Evolutionary conservation across 2,113 vertebrate species (phyloP), one percentile per base, ranked within the genome.

Genomic region (Mesocricetus auratus): DNA sequence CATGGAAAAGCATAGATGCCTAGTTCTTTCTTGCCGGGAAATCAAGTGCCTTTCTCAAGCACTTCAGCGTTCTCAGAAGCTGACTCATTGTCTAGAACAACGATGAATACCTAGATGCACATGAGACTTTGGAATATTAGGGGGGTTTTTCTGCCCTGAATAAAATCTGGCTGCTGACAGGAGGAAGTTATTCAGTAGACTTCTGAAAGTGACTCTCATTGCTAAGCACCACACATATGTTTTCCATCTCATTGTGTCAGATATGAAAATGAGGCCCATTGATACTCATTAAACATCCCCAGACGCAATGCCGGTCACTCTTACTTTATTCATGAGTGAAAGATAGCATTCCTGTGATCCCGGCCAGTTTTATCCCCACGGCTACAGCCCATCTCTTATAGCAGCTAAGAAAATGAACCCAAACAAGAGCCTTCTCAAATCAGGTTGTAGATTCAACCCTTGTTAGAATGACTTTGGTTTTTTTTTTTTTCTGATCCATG

Each of bases 381-480:
- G 13, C 47, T 33, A 42, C 36, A 73, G 10, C 24, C n/a, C 29
- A 92, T 82, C 90, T 53, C 87, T 91, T 31, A 81, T 0, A 60
- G n/a, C 17, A 83, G 12, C 36, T 64, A 29, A 19, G 24, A 69
- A 47, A 93, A 96, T 1, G 12, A 42, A 75, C 11, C 39, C 78
- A 74, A 90, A 95, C 4, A 56, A 94, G 79, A 74, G 5, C 12
- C 39, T 78, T n/a, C 24, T 81, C 79, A 87, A 56, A 6, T 64
- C 42, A 47, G 87, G 33, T 74, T 83, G 56, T 45, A 0, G 68
- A 39, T 36, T 86, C 79, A 47, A 3, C 45, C 33, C 45, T 92
- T 97, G 96, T 91, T 26, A 64, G 87, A 58, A 56, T 83, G 69
- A 24, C 89, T 83, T 53, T 71, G 91, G 89, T 50, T 56, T 45